Evolutionary conservation across 2,797 vertebrate species (phyloP).

Genomic region (Acanthornis magna): DNA sequence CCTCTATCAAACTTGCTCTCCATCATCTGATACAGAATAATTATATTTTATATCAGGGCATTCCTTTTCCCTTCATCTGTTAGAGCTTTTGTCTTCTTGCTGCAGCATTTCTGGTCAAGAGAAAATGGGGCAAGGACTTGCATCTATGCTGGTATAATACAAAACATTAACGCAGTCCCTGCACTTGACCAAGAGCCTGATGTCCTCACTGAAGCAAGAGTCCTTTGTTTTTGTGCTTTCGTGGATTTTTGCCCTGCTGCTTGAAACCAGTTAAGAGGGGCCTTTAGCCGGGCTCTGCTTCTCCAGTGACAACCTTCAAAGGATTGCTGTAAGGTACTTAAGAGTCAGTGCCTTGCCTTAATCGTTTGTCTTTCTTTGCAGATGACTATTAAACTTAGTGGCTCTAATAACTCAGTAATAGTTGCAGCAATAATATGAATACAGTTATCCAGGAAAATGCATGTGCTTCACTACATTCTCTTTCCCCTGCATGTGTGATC

Average conservation of each 20-base stretch:
- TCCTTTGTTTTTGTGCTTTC: neutral
- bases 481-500: neutral
- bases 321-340: neutral
- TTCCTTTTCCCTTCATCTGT: neutral
- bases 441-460: neutral
- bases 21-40: neutral
- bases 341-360: neutral
- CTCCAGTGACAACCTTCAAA: neutral
- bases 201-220: neutral
- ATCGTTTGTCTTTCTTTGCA: neutral
- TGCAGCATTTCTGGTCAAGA: neutral
- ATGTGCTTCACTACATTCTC: neutral
- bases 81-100: neutral
- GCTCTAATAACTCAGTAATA: neutral
- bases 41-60: neutral
- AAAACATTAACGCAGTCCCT: neutral
- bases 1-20: neutral
- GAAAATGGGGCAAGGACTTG: neutral
- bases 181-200: neutral
- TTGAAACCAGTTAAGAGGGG: neutral
- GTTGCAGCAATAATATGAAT: neutral
- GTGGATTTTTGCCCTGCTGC: neutral
- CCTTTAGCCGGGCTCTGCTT: neutral
- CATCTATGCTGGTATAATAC: neutral
- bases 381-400: neutral